Evolutionary conservation across 2,888 invertebrate genomes (phyloP).

Genomic region (Calameuta filiformis): DNA sequence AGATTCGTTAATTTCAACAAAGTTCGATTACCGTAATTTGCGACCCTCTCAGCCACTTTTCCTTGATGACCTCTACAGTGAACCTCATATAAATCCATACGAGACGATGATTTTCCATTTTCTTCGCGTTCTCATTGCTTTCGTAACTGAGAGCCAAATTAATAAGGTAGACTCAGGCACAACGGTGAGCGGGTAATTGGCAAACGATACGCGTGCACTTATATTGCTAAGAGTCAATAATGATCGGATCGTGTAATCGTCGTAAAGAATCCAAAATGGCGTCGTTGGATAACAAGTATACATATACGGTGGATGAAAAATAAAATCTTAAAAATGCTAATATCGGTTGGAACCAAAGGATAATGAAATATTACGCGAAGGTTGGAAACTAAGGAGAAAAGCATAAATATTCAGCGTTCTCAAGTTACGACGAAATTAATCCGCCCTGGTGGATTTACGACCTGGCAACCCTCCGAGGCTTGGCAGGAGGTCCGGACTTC

Average conservation of each 20-base stretch:
- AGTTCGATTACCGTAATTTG: not conserved
- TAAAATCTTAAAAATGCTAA: not conserved
- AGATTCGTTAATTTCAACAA: not conserved
- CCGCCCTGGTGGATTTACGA: slow-evolving; percentile 59
- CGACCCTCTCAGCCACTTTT: not conserved
- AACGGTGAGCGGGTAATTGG: not conserved
- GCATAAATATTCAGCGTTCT: slow-evolving; percentile 53
- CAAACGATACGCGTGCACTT: not conserved
- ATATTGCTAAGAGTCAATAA: not conserved
- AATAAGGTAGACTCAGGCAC: not conserved
- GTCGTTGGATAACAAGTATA: not conserved
- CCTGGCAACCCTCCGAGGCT: slow-evolving; percentile 33
- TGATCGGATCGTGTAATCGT: not conserved
- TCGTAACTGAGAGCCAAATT: not conserved
- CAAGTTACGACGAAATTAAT: slow-evolving; percentile 59
- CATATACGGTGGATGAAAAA: not conserved
- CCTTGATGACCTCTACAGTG: not conserved
- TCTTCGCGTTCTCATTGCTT: not conserved
- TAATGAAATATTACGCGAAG: slow-evolving; percentile 1
- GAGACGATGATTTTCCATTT: not conserved
- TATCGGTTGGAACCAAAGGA: not conserved
- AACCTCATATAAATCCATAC: not conserved
- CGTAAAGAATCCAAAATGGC: not conserved
- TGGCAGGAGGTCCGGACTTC: slow-evolving; percentile 34
- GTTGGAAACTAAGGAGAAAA: slow-evolving; percentile 22